Evolutionary conservation across 2,797 vertebrate species (phyloP).

Genomic region (Apodemus agrarius): DNA sequence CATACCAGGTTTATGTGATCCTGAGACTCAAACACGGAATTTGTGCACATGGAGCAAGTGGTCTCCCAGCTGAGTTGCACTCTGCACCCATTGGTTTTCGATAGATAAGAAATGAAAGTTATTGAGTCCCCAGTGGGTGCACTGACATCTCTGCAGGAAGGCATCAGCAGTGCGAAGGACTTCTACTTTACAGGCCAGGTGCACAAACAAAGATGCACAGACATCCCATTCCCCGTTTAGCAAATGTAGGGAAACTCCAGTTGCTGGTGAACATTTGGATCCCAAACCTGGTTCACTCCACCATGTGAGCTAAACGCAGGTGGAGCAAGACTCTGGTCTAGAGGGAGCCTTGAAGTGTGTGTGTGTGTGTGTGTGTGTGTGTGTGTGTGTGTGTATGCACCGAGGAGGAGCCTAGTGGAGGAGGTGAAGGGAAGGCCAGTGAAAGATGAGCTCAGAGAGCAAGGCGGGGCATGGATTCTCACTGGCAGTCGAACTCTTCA

Average conservation of each 20-base stretch:
- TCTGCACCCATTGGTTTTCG: not conserved
- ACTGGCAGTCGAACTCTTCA: not conserved
- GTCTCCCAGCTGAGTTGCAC: not conserved
- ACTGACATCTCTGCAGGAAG: conserved; percentile 5
- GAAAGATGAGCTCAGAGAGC: not conserved
- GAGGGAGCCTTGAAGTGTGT: not conserved
- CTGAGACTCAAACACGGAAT: not conserved
- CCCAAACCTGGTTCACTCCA: not conserved
- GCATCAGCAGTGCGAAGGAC: not conserved
- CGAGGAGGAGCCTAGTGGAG: too few relatives aligned
- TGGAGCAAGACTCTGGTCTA: not conserved
- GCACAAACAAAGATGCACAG: not conserved
- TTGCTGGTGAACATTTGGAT: not conserved
- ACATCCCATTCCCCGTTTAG: not conserved
- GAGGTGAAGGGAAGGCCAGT: too few relatives aligned
- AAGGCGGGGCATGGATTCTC: not conserved
- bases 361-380: not conserved
- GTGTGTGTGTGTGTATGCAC: not conserved
- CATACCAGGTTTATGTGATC: not conserved
- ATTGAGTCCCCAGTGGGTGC: not conserved
- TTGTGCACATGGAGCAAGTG: not conserved
- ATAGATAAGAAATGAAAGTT: not conserved
- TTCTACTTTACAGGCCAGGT: not conserved
- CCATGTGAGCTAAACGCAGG: not conserved
- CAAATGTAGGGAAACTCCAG: not conserved